Evolutionary conservation across 2,888 invertebrate species (phyloP), one percentile per base, ranked within the genome.

Genomic region (Agriotes lineatus): DNA sequence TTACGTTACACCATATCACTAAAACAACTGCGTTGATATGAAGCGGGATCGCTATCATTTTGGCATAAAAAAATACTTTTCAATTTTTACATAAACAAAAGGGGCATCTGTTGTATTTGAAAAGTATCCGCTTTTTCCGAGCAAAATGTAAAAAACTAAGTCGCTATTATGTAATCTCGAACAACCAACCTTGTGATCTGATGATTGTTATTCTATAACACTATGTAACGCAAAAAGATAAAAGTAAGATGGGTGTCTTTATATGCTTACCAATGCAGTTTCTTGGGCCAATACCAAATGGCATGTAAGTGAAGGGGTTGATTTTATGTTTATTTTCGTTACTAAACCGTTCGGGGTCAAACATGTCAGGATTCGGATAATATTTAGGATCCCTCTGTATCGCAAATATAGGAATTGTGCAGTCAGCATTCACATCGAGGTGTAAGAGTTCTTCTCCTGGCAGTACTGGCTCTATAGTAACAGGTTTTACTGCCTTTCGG

Each of bases 311-410:
- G 75, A 86, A 85, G 0, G 87, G 83, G 0, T 85, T 83, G 50
- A 87, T 83, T 4, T 85, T 82, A 14, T 82, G 82, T 75, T 85
- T 87, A 70, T 86, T 86, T 12, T 87, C 87, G 0, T 84, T 83
- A 72, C 85, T 83, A 75, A 89, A 89, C 60, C 89, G 81, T 70
- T 88, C 88, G 0, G 87, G 87, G 42, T 82, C 82, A 73, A 88
- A 87, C 52, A 82, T 81, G 0, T 85, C 77, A 0, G 89, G 89
- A 20, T 89, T 83, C 0, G 87, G 86, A 73, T 86, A 89, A 72
- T 88, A 4, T 89, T 77, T 1, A 7, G 58, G 58, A n/a, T 58
- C 39, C 2, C 20, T 25, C 7, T 44, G 42, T 2, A 50, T 50
- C 2, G 30, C 22, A 14, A 10, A 33, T 3, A 19, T 18, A 7